Base-by-base conservation (phyloP, 2,797 vertebrate species). In the Spondyliosoma cantharus region DNA sequence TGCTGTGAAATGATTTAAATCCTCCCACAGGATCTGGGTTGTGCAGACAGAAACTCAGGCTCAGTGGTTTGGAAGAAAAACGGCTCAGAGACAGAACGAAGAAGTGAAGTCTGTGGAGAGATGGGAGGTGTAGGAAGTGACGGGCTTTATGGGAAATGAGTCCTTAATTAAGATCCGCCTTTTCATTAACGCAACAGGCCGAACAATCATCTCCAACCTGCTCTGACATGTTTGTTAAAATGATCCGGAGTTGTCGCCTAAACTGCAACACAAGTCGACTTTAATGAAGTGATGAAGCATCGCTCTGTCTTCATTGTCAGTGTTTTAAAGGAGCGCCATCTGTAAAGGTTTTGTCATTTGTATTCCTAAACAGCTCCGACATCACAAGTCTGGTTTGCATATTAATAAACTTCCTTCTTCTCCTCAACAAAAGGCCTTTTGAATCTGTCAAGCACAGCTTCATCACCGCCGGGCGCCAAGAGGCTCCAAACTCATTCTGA, bases 371-470 rank as follows among this genome's bases (percentile, higher is more conserved):
- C 60, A 54, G 68, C 74, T 56, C 20, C 50, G 68, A 73, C 77
- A 45, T 27, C 63, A 24, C 45, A 1, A 19, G 45, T 49, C 60
- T 58, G 57, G 52, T 76, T 68, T 77, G 81, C 76, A 86, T 84
- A 57, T 82, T 84, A 84, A 84, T 78, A 76, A 65, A 70, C 70
- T 25, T 74, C 64, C 71, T 83, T 13, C 16, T 65, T 80, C 66
- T 73, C 29, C 42, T 58, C 45, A 27, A 76, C 80, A 81, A 79
- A 37, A 81, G 17, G 45, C 62, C 64, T 54, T 60, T 48, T 67
- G 58, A 79, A n/a, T 81, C 13, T 32, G 57, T 74, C 13, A 3
- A 50, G 72, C 70, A n/a, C 61, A 29, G 68, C 75, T 78, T 70
- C 71, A 29, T 73, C 54, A 19, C 59, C 16, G 61, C 49, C 2